Evolutionary conservation across 1,140 invertebrate genomes (phyloP).

Genomic region (Papilio machaon): DNA sequence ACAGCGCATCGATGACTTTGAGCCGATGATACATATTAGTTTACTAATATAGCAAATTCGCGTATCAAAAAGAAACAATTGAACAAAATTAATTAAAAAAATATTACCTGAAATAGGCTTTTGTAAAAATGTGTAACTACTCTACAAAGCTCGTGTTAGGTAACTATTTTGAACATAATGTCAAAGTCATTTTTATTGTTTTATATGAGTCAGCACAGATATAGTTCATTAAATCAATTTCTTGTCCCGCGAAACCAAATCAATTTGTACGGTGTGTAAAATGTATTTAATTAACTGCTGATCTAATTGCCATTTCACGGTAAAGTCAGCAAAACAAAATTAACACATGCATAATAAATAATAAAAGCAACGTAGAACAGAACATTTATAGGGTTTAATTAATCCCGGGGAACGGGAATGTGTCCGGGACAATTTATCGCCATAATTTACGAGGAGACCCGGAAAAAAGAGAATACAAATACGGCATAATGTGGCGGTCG

Average conservation of each 20-base stretch:
- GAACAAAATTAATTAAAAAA: too few species aligned
- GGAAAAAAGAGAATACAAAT: constrained; percentile 64
- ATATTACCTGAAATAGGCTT: too few species aligned
- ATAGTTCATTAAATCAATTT: not conserved
- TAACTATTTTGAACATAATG: too few species aligned
- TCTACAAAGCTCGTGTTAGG: not conserved
- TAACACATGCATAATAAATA: constrained; percentile 45
- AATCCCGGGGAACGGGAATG: constrained; percentile 58
- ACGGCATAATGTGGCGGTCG: constrained; percentile 50
- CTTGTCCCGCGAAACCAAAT: not conserved
- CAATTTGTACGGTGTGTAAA: constrained; percentile 22
- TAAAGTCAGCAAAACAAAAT: constrained; percentile 35
- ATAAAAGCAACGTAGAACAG: constrained; percentile 43
- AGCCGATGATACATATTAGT: too few species aligned
- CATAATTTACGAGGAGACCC: constrained; percentile 64
- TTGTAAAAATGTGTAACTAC: not conserved
- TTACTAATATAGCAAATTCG: too few species aligned
- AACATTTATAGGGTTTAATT: constrained; percentile 66
- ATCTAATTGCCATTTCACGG: constrained; percentile 29
- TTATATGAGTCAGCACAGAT: not conserved
- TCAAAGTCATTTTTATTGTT: too few species aligned
- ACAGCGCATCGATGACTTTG: too few species aligned
- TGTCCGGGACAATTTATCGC: constrained; percentile 64
- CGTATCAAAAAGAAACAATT: too few species aligned
- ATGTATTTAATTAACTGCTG: constrained; percentile 26